Conservation (phyloP, 1,140 invertebrate genomes). For the Leptonema lineaticorne region DNA sequence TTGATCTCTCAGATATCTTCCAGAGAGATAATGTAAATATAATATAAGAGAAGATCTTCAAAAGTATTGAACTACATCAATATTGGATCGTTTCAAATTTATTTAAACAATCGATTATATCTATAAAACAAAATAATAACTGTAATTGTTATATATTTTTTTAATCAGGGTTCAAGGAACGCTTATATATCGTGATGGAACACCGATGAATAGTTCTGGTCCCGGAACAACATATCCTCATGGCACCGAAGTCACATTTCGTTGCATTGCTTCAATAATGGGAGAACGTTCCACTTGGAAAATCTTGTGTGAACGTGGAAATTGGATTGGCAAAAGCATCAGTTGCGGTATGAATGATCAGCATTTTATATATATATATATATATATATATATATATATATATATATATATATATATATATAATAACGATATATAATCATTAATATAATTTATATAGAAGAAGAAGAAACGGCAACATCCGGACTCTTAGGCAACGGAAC, state of each 20-base stretch:
- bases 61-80: too few species aligned
- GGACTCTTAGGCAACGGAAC: slow-evolving; percentile 65
- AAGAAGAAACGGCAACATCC: slow-evolving; percentile 53
- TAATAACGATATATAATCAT: neutral
- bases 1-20: too few species aligned
- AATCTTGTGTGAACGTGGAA: slow-evolving; percentile 79
- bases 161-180: slow-evolving; percentile 63
- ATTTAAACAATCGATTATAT: neutral
- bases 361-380: too few species aligned
- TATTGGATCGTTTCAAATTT: too few species aligned
- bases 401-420: neutral
- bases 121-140: neutral
- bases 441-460: slow-evolving; percentile 48
- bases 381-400: neutral
- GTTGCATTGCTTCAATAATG: slow-evolving; percentile 75
- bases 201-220: slow-evolving; percentile 50
- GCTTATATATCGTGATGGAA: slow-evolving; percentile 64
- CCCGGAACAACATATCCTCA: slow-evolving; percentile 66
- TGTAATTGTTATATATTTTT: neutral
- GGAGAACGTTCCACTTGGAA: slow-evolving; percentile 80
- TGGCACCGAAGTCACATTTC: slow-evolving; percentile 77
- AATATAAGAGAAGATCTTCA: too few species aligned
- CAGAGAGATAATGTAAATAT: too few species aligned
- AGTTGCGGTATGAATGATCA: slow-evolving; percentile 64
- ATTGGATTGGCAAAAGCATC: slow-evolving; percentile 76